Base-by-base conservation (phyloP, 2,113 vertebrate genomes). In the Psophia crepitans region DNA sequence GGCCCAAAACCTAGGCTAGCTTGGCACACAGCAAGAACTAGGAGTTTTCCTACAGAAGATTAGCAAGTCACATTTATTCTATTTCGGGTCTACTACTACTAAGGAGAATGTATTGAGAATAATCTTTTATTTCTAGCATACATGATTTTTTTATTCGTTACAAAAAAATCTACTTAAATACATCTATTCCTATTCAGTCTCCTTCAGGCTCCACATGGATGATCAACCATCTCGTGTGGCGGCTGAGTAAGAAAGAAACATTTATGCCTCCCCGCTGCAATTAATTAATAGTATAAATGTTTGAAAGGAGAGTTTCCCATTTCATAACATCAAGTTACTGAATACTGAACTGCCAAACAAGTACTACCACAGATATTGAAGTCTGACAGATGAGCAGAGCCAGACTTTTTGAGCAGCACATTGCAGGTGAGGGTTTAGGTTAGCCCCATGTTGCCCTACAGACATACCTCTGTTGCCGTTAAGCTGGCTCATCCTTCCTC, bases 361-460 rank as follows among this genome's bases (percentile, higher is more conserved):
- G 22, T 12, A 15, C 28, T 41, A 17, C 15, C 27, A 44, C 26
- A 71, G 11, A 8, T 8, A 26, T 4, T 8, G 24, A 13, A 57
- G 35, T 9, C 21, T 27, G 35, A 33, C 1, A 14, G 27, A 26
- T 30, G 9, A 70, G 32, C 35, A 66, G 28, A 73, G 37, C 20
- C 37, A 27, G 51, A 12, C 20, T 75, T 26, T 24, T 14, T 9
- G 23, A 89, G 17, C 35, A 7, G 4, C 4, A 5, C 1, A 0
- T 4, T 33, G 8, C 26, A 57, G 33, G 14, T 15, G 46, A 37
- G 37, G 4, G 10, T 22, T 76, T 14, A n/a, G 44, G 16, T 19
- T 21, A 32, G 17, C 4, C 7, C 14, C 17, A 5, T 0, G 1
- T 4, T 21, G 8, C 37, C 22, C 27, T 54, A 5, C 46, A 43